Conservation (phyloP, 2,797 vertebrate species). For the Caiman crocodilus region DNA sequence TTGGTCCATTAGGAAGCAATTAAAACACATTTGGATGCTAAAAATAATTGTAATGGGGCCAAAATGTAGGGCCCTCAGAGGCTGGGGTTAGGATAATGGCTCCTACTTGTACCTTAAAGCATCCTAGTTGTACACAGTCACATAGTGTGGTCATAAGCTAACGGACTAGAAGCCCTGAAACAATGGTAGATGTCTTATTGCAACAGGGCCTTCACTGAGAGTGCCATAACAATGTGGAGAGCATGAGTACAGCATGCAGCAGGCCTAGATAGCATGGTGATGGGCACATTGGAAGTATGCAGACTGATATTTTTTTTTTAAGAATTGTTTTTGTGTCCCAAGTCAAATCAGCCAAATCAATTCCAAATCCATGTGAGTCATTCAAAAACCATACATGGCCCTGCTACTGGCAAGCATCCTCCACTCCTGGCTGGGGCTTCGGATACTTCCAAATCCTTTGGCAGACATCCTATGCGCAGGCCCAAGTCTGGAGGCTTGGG, state of each 20-base stretch:
- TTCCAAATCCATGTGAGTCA: no score
- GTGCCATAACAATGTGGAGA: not conserved
- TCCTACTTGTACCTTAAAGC: not conserved
- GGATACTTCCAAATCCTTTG: no score
- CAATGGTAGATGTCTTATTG: no score
- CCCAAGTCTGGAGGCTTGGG: no score
- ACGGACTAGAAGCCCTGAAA: not conserved
- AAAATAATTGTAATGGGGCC: not conserved
- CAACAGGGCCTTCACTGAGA: not conserved
- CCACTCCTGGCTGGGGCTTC: no score
- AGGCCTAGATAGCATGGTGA: not conserved
- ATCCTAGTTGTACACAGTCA: not conserved
- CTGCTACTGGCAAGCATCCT: no score
- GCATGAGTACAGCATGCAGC: not conserved
- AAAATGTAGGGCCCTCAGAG: not conserved
- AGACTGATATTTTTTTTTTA: not conserved
- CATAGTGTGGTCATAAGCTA: not conserved
- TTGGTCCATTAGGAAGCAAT: not conserved
- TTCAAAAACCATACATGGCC: no score
- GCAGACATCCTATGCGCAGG: no score
- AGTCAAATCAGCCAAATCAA: no score
- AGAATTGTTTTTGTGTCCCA: no score
- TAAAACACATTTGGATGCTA: not conserved
- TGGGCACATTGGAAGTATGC: not conserved
- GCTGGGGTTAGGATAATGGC: constrained; percentile 1